A percentile compares a stretch with the other conserved stretches of the same genome.
phyloP scores from a whole-genome alignment of 1,140 invertebrate species.

The Eciton burchellii region DNA sequence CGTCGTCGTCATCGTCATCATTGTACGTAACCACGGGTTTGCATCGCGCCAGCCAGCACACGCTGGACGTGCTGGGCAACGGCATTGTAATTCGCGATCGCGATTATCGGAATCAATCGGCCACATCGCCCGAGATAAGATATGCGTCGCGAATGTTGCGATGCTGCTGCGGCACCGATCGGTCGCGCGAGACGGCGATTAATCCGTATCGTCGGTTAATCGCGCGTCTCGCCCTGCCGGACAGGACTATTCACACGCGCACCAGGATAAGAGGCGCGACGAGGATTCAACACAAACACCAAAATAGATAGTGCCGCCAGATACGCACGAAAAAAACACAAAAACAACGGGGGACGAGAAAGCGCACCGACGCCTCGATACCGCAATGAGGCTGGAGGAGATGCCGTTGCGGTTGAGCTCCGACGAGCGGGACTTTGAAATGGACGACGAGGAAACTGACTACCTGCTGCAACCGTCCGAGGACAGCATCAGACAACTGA shows the following conservation, averaged over 20 bases:
- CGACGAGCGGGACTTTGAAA: conserved; percentile 88
- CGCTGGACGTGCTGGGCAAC: not conserved
- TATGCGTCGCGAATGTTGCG: conserved; percentile 39
- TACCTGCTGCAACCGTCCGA: conserved; percentile 87
- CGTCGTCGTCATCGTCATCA: not conserved
- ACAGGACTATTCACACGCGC: not conserved
- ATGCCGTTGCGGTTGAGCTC: conserved; percentile 86
- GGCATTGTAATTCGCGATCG: not conserved
- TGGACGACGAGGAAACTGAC: conserved; percentile 89
- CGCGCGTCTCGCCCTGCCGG: conserved; percentile 17
- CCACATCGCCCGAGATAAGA: conserved; percentile 36
- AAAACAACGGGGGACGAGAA: conserved; percentile 33
- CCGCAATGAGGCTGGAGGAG: conserved; percentile 85
- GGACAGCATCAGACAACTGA: conserved; percentile 79
- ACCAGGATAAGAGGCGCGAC: not conserved
- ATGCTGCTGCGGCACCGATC: conserved; percentile 6
- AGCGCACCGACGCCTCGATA: conserved; percentile 30
- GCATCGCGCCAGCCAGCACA: not conserved
- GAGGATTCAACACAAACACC: not conserved
- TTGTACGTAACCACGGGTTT: not conserved
- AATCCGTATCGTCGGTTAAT: conserved; percentile 27
- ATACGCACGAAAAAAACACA: not conserved
- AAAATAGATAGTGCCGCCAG: not conserved
- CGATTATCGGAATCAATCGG: not conserved
- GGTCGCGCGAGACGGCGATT: conserved; percentile 47